Evolutionary conservation across 2,113 vertebrate genomes (phyloP).

Genomic region (Pampusana beccarii): DNA sequence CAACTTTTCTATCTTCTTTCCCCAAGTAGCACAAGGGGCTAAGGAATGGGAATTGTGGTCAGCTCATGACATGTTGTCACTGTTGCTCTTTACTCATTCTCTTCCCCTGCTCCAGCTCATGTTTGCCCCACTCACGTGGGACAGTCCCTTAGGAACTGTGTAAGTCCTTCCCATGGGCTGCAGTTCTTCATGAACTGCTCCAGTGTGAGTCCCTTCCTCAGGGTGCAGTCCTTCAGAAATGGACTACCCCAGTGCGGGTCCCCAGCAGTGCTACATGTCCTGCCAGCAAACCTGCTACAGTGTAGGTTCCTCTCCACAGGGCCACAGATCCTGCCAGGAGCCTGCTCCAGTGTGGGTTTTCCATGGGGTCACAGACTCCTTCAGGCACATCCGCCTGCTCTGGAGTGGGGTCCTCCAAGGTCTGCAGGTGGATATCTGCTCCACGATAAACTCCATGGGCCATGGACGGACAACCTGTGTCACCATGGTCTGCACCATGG

Average conservation of each 20-base stretch:
- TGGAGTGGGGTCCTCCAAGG: fast-evolving
- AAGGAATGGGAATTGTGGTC: background rate
- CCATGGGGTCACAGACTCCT: background rate
- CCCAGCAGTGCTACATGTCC: fast-evolving
- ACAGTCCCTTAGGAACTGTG: background rate
- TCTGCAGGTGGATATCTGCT: background rate
- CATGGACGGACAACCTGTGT: fast-evolving
- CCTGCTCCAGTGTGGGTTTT: fast-evolving
- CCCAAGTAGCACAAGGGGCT: fast-evolving
- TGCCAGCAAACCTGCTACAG: background rate
- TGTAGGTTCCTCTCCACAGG: fast-evolving
- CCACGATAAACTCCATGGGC: fast-evolving
- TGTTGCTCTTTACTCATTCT: background rate
- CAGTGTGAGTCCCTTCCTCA: background rate
- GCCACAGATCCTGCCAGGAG: background rate
- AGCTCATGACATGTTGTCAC: fast-evolving
- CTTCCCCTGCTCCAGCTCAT: background rate
- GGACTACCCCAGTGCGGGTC: background rate
- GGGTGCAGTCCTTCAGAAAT: background rate
- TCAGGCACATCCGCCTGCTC: background rate
- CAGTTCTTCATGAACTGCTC: background rate
- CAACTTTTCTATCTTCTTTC: background rate
- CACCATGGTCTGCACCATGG: background rate
- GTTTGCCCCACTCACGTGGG: background rate
- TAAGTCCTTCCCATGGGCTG: background rate